Base-by-base conservation (phyloP, 2,888 invertebrate genomes). In the Rhagophthalmus giganteus region DNA sequence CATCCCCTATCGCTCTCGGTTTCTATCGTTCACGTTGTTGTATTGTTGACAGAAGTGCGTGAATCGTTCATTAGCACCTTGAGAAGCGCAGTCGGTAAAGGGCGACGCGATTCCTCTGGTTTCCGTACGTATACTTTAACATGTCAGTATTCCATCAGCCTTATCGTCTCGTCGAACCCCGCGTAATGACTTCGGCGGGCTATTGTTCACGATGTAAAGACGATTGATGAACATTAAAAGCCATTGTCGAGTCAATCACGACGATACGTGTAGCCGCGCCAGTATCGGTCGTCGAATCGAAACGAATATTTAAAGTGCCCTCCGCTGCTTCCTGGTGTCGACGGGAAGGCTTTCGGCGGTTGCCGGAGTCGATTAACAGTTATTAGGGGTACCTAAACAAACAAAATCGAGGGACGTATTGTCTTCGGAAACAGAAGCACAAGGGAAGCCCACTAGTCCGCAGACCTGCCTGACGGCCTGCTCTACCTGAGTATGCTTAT, bases 171-270 rank as follows among this genome's bases (percentile, higher is more conserved):
- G 59, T 55, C 56, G 59, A 50, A 52, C 61, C 59, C 60, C 53
- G 61, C 52, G 68, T 71, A 71, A 72, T 71, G 70, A 69, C 65
- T 65, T 59, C 60, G 58, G 60, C 58, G 59, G 63, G 45, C 69
- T 67, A 72, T 72, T 72, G 70, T 72, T 70, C 67, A 64, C 60
- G 45, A 40, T 59, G 58, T 61, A 56, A 62, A 63, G 61, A 61
- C 59, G 62, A 63, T 64, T 68, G 68, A 68, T 67, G 68, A 64
- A 63, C 64, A 65, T 65, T 66, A 32, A 63, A 65, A 61, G 56
- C 67, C 65, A 72, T 72, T 72, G 72, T 72, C 63, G 67, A 72
- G 71, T 72, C 72, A 72, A 70, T 72, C 72, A 72, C 60, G 56
- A 32, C 30, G 30, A 30, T 41, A 35, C 38, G 46, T 35, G 34